Base-by-base conservation (phyloP, 1,140 invertebrate genomes). In the Probaryconus sp. region DNA sequence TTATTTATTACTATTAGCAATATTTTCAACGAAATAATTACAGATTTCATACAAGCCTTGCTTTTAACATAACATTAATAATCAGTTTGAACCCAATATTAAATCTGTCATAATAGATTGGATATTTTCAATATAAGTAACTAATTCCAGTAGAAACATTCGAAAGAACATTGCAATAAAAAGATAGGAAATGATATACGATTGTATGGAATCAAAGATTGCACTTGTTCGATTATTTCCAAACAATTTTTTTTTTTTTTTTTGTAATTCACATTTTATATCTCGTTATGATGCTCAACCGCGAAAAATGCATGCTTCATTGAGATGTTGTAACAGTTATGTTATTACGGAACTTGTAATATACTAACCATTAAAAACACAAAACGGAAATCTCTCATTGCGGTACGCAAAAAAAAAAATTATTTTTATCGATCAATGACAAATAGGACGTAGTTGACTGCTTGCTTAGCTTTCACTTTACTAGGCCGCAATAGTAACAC, bases 401-500 rank as follows among this genome's bases (percentile, higher is more conserved):
- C n/a, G 16, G 10, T 5, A 18, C 14, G 35, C 28, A 42, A 37
- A 58, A 53, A 65, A 43, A 48, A 53, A 65, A 43, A 48, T 35
- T 21, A 31, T 64, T 40, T 35, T 51, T 38, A 58, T 64, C 63
- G 43, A 53, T 65, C 38, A 53, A 14, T 28, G 45, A 64, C 60
- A 60, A 72, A 64, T 60, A 38, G 47, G 37, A 58, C 42, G 38
- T 45, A 45, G 18, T 45, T 56, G 28, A 43, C 42, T 56, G 40
- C 11, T 45, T 61, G 14, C 42, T 48, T 30, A 37, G 48, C 67
- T 70, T 70, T 70, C 67, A 63, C 67, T 70, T 70, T 70, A 63
- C 53, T 50, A 55, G 26, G 18, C 35, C 48, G 30, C 42, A 56
- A 48, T 56, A 28, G 56, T 50, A 70, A 70, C 58, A 40, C 35